A percentile compares a stretch with the other conserved stretches of the same genome.
phyloP scores from a whole-genome alignment of 2,888 invertebrate genomes.

The Gerris lacustris region DNA sequence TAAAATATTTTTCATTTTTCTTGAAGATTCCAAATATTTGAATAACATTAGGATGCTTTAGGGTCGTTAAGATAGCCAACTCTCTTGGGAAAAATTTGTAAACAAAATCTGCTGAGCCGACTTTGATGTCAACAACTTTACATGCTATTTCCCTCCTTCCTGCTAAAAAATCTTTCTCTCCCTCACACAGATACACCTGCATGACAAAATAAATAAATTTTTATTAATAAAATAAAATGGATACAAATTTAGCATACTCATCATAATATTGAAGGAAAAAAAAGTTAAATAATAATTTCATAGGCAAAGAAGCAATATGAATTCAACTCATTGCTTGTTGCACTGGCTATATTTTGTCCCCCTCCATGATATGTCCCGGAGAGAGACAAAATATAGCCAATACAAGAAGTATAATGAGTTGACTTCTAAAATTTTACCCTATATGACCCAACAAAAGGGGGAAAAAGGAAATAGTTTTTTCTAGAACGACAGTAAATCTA shows the following conservation, averaged over 20 bases:
- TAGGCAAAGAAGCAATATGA: too few relatives aligned
- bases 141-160: conserved; percentile 37
- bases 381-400: too few relatives aligned
- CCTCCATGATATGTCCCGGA: too few relatives aligned
- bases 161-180: not conserved
- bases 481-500: too few relatives aligned
- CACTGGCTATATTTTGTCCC: too few relatives aligned
- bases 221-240: not conserved
- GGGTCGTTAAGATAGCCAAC: conserved; percentile 40
- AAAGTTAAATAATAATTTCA: too few relatives aligned
- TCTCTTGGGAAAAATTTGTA: conserved; percentile 52
- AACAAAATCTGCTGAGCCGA: conserved; percentile 47
- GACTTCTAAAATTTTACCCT: too few relatives aligned
- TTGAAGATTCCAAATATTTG: conserved; percentile 45
- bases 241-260: not conserved
- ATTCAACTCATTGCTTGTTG: too few relatives aligned
- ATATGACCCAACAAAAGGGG: too few relatives aligned
- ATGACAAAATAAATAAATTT: not conserved
- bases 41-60: conserved; percentile 47
- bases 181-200: not conserved
- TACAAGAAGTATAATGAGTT: too few relatives aligned
- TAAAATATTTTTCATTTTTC: conserved; percentile 42
- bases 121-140: conserved; percentile 45
- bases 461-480: too few relatives aligned
- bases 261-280: not conserved